These are phyloP conservation scores for Verasper variegatus DNA, from an alignment of 2,113 vertebrate species.

Conservation along the genomic window DNA sequence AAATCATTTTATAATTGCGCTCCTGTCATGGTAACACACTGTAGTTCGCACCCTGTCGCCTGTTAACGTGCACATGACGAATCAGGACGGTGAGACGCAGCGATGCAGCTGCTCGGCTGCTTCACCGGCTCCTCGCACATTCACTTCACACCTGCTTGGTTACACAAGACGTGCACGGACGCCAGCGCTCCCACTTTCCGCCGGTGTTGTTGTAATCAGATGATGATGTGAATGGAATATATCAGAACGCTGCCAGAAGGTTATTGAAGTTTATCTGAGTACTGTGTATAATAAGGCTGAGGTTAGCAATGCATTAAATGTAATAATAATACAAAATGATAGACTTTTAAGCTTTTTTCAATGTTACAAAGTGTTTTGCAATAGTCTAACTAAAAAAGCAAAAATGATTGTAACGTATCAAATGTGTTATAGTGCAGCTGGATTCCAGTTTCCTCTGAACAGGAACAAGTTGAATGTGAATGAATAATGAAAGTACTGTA, in stretches of 20 bases:
- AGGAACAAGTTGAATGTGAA: not conserved
- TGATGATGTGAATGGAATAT: not conserved
- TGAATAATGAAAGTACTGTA: no score
- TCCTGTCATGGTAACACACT: not conserved
- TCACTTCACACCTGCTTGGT: not conserved
- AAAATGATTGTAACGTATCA: no score
- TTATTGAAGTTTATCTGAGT: not conserved
- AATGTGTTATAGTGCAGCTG: no score
- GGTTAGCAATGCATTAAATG: no score
- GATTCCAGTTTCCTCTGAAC: not conserved
- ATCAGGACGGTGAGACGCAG: not conserved
- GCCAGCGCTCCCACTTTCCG: no score
- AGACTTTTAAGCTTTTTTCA: no score
- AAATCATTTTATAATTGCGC: not conserved
- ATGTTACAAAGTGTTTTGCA: no score
- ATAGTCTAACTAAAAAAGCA: not conserved
- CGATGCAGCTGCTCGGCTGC: not conserved
- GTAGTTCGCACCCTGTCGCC: not conserved
- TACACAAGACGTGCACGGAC: not conserved
- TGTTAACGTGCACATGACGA: not conserved
- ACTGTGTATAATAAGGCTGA: not conserved
- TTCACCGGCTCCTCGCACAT: not conserved
- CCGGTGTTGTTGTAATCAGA: no score
- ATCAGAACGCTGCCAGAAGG: not conserved
- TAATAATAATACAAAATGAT: not conserved